A percentile compares a stretch with the other conserved stretches of the same genome.
Conservation (phyloP, 2,113 vertebrate species). For the Castor canadensis region DNA sequence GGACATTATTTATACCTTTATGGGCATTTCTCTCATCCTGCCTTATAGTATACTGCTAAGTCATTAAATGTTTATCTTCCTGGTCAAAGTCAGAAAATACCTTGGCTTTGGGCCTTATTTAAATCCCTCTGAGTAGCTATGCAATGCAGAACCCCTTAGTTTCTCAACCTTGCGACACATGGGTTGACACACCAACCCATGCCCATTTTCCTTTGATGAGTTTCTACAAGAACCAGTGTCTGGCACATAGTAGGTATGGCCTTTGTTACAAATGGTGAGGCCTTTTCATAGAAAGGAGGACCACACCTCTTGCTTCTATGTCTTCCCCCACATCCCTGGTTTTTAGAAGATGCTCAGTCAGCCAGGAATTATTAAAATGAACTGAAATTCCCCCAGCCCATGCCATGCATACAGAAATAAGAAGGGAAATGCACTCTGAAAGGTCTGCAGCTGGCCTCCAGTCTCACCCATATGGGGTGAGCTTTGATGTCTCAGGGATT, state of each 20-base stretch:
- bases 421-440: not conserved
- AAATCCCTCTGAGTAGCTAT: not conserved
- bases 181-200: not conserved
- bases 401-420: conserved; percentile 18
- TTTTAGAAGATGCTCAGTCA: not conserved
- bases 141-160: not conserved
- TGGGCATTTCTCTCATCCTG: not conserved
- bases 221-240: not conserved
- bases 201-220: not conserved
- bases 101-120: not conserved
- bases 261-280: not conserved
- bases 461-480: conserved; percentile 3
- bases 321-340: not conserved
- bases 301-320: not conserved
- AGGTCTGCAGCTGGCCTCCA: conserved; percentile 56
- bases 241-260: not conserved
- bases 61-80: not conserved
- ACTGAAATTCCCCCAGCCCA: not conserved
- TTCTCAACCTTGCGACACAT: not conserved
- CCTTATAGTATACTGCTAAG: not conserved
- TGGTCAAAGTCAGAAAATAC: not conserved
- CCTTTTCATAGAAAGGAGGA: not conserved
- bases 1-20: not conserved
- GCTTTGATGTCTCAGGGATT: conserved; percentile 30
- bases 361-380: not conserved